phyloP scores from a whole-genome alignment of 2,797 vertebrate species.

The Melanotaenia trifasciata region DNA sequence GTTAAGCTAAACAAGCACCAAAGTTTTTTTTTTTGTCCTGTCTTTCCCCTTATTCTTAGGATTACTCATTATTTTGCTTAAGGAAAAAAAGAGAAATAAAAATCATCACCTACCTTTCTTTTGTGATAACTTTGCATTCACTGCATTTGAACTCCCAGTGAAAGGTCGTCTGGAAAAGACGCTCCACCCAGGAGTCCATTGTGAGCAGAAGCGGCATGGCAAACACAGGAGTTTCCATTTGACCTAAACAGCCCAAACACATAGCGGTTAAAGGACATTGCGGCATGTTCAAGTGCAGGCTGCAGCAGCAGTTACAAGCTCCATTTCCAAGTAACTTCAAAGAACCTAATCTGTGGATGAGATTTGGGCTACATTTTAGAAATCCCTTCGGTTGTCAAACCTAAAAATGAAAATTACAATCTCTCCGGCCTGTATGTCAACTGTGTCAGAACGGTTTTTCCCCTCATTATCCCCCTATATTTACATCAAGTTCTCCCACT shows the following conservation, averaged over 20 bases:
- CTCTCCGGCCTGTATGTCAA: neutral
- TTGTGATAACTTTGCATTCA: slow-evolving; percentile 82
- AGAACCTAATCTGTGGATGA: neutral
- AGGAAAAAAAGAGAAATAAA: neutral
- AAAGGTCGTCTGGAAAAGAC: slow-evolving; percentile 86
- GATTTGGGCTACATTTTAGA: neutral
- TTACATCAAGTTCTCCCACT: neutral
- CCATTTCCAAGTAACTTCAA: neutral
- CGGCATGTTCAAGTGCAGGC: neutral
- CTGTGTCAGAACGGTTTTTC: neutral
- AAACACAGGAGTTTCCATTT: slow-evolving; percentile 89
- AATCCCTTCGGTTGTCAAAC: neutral
- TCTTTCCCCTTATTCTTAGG: too few species aligned
- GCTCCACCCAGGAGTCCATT: slow-evolving; percentile 81
- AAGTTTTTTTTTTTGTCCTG: too few species aligned
- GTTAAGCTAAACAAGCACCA: neutral
- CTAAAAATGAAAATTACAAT: neutral
- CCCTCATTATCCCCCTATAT: neutral
- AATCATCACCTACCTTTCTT: slow-evolving; percentile 77
- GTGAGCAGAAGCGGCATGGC: slow-evolving; percentile 88
- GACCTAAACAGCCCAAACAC: slow-evolving; percentile 77
- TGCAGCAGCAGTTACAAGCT: neutral
- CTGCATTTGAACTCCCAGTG: slow-evolving; percentile 89
- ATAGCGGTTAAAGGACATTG: neutral
- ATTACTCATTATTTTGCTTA: neutral